Evolutionary conservation across 23 tunicate species (phyloP).

Genomic region (Trididemnum miniatum): DNA sequence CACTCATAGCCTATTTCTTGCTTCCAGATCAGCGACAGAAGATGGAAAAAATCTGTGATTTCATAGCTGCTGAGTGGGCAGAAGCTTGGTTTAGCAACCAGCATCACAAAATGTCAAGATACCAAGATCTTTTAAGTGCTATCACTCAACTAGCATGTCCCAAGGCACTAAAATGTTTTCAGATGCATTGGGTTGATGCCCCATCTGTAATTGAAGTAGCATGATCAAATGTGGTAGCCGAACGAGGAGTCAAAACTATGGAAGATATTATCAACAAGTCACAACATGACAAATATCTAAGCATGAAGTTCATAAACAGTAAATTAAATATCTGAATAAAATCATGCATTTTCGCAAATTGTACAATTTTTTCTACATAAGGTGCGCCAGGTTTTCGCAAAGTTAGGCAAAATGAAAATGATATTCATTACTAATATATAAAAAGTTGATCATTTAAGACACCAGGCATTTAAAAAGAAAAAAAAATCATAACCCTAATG

Average conservation of each 20-base stretch:
- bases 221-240: too few species aligned
- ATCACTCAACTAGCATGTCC: neutral
- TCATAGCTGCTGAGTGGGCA: conserved; percentile 1
- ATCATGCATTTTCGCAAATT: neutral
- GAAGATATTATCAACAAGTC: neutral
- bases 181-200: neutral
- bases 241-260: neutral
- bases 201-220: too few species aligned
- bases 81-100: conserved; percentile 16
- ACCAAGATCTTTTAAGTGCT: neutral
- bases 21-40: neutral
- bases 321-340: neutral
- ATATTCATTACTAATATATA: neutral
- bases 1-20: conserved; percentile 8
- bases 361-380: neutral
- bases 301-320: neutral
- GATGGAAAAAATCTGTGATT: neutral
- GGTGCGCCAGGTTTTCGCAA: neutral
- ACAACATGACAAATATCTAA: neutral
- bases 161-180: neutral
- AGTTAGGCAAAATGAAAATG: neutral
- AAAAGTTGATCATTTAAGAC: neutral
- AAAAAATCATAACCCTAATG: too few species aligned
- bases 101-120: neutral
- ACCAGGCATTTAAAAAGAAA: too few species aligned